Evolutionary conservation across 2,113 vertebrate species (phyloP).

Genomic region (Pomatostomus ruficeps): DNA sequence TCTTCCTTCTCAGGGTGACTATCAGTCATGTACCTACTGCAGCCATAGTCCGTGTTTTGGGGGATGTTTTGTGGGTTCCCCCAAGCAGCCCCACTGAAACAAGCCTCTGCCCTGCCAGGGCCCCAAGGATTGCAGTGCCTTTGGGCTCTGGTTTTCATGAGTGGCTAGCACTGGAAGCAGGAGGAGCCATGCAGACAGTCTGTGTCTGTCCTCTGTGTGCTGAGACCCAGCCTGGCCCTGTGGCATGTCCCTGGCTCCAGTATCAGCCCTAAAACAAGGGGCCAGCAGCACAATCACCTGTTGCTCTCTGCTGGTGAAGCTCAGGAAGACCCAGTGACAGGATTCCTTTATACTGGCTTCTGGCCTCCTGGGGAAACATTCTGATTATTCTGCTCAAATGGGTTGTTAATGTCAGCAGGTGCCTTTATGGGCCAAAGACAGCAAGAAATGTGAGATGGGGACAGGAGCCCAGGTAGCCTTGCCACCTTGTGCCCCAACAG

Average conservation of each 20-base stretch:
- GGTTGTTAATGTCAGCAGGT: neutral
- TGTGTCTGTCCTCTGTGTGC: neutral
- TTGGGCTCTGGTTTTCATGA: neutral
- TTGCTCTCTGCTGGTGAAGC: neutral
- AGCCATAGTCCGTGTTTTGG: neutral
- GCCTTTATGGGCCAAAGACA: neutral
- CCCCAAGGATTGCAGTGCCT: neutral
- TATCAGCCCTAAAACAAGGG: neutral
- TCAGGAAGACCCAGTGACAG: neutral
- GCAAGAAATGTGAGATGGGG: neutral
- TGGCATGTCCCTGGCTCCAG: neutral
- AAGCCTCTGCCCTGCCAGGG: neutral
- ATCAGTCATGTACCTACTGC: neutral
- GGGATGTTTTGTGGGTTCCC: neutral
- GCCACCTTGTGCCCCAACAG: fast-evolving
- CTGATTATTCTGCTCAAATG: neutral
- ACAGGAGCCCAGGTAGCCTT: neutral
- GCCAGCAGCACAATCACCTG: neutral
- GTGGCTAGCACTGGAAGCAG: neutral
- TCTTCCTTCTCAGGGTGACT: neutral
- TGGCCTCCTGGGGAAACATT: neutral
- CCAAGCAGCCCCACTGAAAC: neutral
- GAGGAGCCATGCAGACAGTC: neutral
- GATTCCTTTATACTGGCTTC: neutral
- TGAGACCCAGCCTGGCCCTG: neutral